Evolutionary conservation across 2,113 vertebrate species (phyloP), one percentile per base, ranked within the genome.

Genomic region (Edolisoma coerulescens): DNA sequence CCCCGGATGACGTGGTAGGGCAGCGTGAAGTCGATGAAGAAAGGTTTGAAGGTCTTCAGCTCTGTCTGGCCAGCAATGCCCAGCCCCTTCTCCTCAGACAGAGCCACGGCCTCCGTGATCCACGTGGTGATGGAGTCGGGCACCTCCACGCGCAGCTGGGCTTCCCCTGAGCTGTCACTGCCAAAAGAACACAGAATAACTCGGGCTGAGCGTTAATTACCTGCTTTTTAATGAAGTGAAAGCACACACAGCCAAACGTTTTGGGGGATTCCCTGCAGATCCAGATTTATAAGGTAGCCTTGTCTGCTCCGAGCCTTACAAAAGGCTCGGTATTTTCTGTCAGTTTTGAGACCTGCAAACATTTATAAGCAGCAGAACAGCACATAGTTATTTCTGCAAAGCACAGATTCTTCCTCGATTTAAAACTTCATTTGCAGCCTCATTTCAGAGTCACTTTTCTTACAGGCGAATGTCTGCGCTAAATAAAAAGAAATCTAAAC

Each of bases 41-140:
- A 99, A 12, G 98, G 96, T 94, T 99, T 99, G 93, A 99, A 99
- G 2, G 99, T 98, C 23, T 98, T 98, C 53, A 99, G 98, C 79
- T 98, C 97, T 0, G 95, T 71, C n/a, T 95, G 98, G 24, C 75
- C 65, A 2, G 99, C 99, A 26, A 99, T 93, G 65, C 99, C 99
- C 86, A 99, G 94, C 2, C 99, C 99, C 76, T 95, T 93, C 11
- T 97, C 97, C 50, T 98, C 94, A 4, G 99, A 99, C 39, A 99
- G 93, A 24, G 97, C 97, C 49, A 99, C 96, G 1, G 98, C 99
- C 74, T 99, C 98, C 0, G 98, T 98, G 91, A 99, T 98, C 99
- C 99, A 99, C 2, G 98, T 99, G 30, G 99, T 99, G 97, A 99
- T 99, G n/a, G 99, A 99, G 94, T 99, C 98, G 0, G 99, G 99